Conservation (phyloP, 2,888 invertebrate genomes). For the Synergus gifuensis region DNA sequence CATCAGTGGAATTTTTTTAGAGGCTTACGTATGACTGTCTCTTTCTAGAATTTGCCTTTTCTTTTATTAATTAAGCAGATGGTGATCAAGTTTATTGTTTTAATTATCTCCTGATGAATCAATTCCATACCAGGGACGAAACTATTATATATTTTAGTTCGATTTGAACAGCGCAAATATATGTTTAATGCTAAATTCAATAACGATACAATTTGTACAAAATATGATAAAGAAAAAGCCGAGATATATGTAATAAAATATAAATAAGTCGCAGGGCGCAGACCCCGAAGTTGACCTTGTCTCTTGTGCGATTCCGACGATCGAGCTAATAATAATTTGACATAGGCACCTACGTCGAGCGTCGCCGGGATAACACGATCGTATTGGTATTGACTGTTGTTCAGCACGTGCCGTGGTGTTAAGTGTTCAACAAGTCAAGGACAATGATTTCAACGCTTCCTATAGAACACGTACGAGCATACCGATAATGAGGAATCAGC, state of each 20-base stretch:
- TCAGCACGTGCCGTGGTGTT: slow-evolving; percentile 48
- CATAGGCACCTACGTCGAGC: slow-evolving; percentile 48
- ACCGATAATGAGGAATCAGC: slow-evolving; percentile 39
- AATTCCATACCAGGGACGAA: not conserved
- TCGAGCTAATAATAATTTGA: slow-evolving; percentile 56
- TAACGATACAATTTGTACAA: not conserved
- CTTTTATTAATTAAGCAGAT: not conserved
- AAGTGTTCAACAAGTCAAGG: slow-evolving; percentile 44
- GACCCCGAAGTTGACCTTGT: slow-evolving; percentile 52
- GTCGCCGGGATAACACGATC: slow-evolving; percentile 37
- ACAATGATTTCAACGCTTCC: slow-evolving; percentile 39
- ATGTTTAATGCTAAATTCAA: slow-evolving; percentile 15
- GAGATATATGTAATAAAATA: slow-evolving; percentile 44
- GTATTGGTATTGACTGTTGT: slow-evolving; percentile 42
- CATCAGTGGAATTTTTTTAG: not conserved
- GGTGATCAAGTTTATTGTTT: slow-evolving; percentile 12
- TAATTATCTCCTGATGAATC: slow-evolving; percentile 17
- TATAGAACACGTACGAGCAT: slow-evolving; percentile 18
- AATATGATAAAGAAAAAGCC: not conserved
- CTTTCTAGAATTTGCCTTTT: not conserved
- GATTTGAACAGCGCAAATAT: not conserved
- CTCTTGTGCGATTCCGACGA: slow-evolving; percentile 52
- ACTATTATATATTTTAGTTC: slow-evolving; percentile 22
- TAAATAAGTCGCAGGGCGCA: slow-evolving; percentile 49
- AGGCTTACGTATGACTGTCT: not conserved